Conservation (phyloP, 2,888 invertebrate genomes). For the Nomada lathburiana region DNA sequence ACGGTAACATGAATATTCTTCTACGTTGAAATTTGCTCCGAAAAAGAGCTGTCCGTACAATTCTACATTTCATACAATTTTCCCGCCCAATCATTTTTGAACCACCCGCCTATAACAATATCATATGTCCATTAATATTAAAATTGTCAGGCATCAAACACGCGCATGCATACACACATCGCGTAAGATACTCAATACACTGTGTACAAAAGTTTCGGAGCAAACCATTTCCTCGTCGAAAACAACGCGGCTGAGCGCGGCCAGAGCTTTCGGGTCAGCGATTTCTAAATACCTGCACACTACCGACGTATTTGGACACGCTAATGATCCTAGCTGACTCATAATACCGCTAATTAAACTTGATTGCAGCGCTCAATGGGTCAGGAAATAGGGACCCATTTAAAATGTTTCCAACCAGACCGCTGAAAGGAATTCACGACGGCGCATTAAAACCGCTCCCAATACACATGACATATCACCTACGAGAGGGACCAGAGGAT, state of each 20-base stretch:
- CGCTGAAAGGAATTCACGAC: constrained; percentile 11
- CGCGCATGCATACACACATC: too few relatives aligned
- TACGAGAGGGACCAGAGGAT: background rate
- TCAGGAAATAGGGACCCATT: constrained; percentile 32
- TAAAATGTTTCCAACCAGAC: constrained; percentile 4
- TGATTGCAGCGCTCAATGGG: constrained; percentile 26
- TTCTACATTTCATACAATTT: too few relatives aligned
- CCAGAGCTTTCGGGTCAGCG: background rate
- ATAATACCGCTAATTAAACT: constrained; percentile 47
- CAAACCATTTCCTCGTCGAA: background rate
- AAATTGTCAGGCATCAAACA: too few relatives aligned
- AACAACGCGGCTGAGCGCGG: background rate
- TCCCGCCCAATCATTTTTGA: too few relatives aligned
- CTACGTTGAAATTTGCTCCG: too few relatives aligned
- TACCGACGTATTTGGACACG: constrained; percentile 23
- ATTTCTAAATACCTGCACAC: constrained; percentile 31
- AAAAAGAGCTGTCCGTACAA: too few relatives aligned
- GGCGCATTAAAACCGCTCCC: background rate
- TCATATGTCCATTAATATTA: too few relatives aligned
- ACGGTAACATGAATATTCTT: too few relatives aligned
- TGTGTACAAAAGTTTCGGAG: background rate
- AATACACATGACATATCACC: background rate
- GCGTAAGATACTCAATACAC: background rate
- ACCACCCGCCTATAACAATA: too few relatives aligned
- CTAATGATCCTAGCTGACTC: constrained; percentile 43